Base-by-base conservation (phyloP, 1,140 invertebrate species). In the Condylostylus longicornis region DNA sequence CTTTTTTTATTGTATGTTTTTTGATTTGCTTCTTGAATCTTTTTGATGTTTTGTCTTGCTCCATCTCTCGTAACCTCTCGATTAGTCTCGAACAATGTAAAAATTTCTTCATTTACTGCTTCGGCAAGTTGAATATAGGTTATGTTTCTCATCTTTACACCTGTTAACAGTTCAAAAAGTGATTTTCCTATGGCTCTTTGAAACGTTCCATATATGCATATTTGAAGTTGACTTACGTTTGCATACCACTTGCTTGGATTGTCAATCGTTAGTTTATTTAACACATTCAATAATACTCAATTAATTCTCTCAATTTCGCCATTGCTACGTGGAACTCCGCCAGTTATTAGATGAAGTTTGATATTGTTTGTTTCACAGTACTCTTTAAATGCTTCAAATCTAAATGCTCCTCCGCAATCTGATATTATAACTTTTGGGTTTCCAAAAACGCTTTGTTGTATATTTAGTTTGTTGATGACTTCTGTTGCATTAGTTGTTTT, bases 191-290 rank as follows among this genome's bases (percentile, higher is more conserved):
- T 58, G 23, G 48, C 52, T 39, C 56, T 31, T n/a, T 58, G 51
- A 10, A 34, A 50, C 1, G 54, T 54, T 7, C 38, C 47, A 40
- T 62, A 60, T 12, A 64, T 10, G 7, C 28, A 34, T 34, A 44
- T 32, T 35, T 62, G 54, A 10, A 54, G 37, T 27, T 19, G 19
- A 7, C 43, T 34, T 0, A 62, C 42, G 27, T 53, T 17, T 33
- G 43, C 42, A 33, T 51, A 56, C 51, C 59, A 62, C 31, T 51
- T 37, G n/a, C n/a, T n/a, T n/a, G n/a, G n/a, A n/a, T n/a, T n/a
- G n/a, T n/a, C n/a, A n/a, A n/a, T n/a, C n/a, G n/a, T n/a, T n/a
- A n/a, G 22, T 21, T 63, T 64, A 1, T 35, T 40, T 2, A 55
- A 32, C 23, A 51, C 37, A 25, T 48, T 41, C 17, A 50, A 46